Evolutionary conservation across 1,140 invertebrate species (phyloP).

Genomic region (Epicauta chinensis): DNA sequence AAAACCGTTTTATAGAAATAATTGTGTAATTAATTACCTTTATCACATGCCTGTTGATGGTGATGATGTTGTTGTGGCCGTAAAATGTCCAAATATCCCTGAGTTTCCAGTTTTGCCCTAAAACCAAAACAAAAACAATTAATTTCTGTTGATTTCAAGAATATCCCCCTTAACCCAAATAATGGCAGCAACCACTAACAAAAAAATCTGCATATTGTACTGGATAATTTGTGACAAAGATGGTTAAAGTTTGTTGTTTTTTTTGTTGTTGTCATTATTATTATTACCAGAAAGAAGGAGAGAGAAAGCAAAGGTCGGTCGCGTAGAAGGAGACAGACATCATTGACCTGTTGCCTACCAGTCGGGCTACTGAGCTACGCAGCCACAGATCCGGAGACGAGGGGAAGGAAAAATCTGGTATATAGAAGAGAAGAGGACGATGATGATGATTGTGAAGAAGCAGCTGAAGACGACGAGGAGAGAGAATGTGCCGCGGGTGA

Average conservation of each 20-base stretch:
- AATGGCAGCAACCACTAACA: no score
- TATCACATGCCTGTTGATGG: constrained; percentile 11
- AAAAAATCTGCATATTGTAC: no score
- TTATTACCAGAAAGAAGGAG: neutral
- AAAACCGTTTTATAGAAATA: no score
- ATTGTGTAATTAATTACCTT: constrained; percentile 8
- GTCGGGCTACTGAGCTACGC: constrained; percentile 35
- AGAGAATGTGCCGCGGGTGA: constrained; percentile 21
- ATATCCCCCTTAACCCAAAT: no score
- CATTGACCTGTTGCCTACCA: constrained; percentile 34
- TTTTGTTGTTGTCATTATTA: no score
- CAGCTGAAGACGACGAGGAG: constrained; percentile 2
- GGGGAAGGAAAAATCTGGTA: constrained; percentile 14
- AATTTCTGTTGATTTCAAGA: no score
- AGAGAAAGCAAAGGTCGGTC: constrained; percentile 14
- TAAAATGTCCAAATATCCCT: constrained; percentile 6
- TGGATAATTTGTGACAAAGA: no score
- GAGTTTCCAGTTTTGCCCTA: constrained; percentile 10
- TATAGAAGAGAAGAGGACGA: neutral
- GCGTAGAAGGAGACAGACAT: constrained; percentile 20
- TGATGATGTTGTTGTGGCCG: neutral
- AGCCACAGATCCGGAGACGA: constrained; percentile 13
- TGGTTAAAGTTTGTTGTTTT: neutral
- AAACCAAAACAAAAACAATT: neutral
- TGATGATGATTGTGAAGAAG: neutral